Base-by-base conservation (phyloP, 1,140 invertebrate species). In the Hyles euphorbiae region DNA sequence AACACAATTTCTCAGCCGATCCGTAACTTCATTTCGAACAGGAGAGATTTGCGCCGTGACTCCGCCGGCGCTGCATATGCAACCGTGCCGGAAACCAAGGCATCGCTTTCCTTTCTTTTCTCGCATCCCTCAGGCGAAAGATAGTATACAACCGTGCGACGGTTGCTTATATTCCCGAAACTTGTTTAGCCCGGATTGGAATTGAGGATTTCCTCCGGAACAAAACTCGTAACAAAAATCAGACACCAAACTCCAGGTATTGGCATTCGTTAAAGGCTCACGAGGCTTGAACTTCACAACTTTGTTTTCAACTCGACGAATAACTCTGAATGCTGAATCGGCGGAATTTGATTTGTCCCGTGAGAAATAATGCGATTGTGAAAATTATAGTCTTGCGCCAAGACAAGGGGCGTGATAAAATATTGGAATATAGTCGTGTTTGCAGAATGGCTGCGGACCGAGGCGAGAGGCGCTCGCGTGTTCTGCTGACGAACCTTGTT, bases 401-500 rank as follows among this genome's bases (percentile, higher is more conserved):
- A 76, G 70, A 67, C 33, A 57, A 57, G 56, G 48, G 34, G 3
- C 22, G 36, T 45, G 40, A 53, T 12, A 53, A 48, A 48, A 48
- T 22, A 48, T n/a, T n/a, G n/a, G 46, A 56, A 56, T 48, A 34
- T 49, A 49, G 63, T 48, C 47, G 65, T 60, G 60, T 68, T 70
- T 61, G 70, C 69, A 72, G 57, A 68, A 76, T 40, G 36, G 8
- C 5, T 40, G 36, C 36, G 36, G 36, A 77, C 64, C 63, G 61
- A 53, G 34, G 48, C 9, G 45, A 61, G 58, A 54, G 51, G 48
- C 60, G 49, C 46, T 47, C 59, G 65, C 59, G 49, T 61, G 67
- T 76, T 84, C 61, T 74, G 80, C 82, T 85, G 82, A 83, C 76
- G 80, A 85, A 75, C 69, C 82, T 83, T 80, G 78, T 83, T 85